Evolutionary conservation across 2,113 vertebrate genomes (phyloP).

Genomic region (Neolamprologus sp.): DNA sequence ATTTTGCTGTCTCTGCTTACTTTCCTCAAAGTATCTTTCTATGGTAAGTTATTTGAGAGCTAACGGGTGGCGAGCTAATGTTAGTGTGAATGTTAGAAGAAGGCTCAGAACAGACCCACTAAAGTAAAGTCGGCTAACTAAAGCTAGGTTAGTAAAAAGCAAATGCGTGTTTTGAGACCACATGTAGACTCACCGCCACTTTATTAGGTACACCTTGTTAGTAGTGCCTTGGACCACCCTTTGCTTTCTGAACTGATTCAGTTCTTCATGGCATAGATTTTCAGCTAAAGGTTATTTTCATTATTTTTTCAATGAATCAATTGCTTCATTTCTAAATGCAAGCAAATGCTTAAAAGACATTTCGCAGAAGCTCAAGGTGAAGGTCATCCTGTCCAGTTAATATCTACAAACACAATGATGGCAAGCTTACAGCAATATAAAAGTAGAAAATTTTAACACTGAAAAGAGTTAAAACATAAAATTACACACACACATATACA

Average conservation of each 20-base stretch:
- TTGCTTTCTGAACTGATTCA: background rate
- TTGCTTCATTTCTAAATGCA: no score
- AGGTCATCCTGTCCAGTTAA: no score
- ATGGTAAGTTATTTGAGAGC: background rate
- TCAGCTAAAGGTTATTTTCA: no score
- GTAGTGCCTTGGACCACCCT: background rate
- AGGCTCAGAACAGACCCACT: background rate
- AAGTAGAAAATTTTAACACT: no score
- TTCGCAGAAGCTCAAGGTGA: no score
- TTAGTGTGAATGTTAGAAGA: background rate
- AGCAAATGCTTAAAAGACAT: no score
- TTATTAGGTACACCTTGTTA: background rate
- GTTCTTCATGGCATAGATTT: background rate
- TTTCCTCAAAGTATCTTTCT: background rate
- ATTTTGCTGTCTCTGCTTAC: background rate
- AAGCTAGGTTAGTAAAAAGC: background rate
- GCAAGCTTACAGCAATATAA: no score
- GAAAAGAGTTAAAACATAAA: no score
- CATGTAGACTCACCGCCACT: background rate
- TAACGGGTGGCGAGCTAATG: background rate
- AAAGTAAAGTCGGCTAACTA: background rate
- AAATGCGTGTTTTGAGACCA: background rate
- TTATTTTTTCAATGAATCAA: no score
- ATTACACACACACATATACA: no score
- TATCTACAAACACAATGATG: no score